Base-by-base conservation (phyloP, 2,888 invertebrate genomes). In the Plebejus melissa region DNA sequence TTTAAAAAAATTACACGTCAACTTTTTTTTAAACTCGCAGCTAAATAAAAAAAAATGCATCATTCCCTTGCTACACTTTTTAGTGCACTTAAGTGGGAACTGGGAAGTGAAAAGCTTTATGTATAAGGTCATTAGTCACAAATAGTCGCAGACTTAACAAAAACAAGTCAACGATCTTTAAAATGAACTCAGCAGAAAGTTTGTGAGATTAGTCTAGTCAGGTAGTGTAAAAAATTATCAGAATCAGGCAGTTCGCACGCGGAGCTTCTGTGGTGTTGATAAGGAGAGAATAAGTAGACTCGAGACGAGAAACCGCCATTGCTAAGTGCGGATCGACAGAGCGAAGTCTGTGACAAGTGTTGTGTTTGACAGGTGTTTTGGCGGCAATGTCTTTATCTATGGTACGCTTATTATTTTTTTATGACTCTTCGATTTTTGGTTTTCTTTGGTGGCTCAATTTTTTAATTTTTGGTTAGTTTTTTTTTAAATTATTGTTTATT, bases 341-440 rank as follows among this genome's bases (percentile, higher is more conserved):
- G 70, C 74, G 57, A 57, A 74, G 75, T 57, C 70, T n/a, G 70
- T 70, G 70, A 41, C 22, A 13, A 65, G 75, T 46, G 57, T 69
- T 76, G 76, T 76, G 74, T 77, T 41, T 69, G 77, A 74, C 76
- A 76, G 75, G 74, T 74, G 76, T 75, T 74, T 77, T 78, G 77
- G 76, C 75, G 6, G 41, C 69, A 13, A 22, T 74, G 46, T 74
- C 69, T 75, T 41, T 74, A 75, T 75, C 74, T 75, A 22, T 71
- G 76, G 77, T 77, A 46, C 46, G 77, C 74, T 60, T 60, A n/a
- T 57, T 58, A n/a, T n/a, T 60, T 60, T 60, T 58, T 58, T 9
- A 22, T 9, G 6, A 28, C 28, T 11, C 5, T 32, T 58, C 58
- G 13, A 5, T 46, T 46, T 46, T 46, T 13, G 11, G 16, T 5